Evolutionary conservation across 2,888 invertebrate species (phyloP).

Genomic region (Baronia brevicornis): DNA sequence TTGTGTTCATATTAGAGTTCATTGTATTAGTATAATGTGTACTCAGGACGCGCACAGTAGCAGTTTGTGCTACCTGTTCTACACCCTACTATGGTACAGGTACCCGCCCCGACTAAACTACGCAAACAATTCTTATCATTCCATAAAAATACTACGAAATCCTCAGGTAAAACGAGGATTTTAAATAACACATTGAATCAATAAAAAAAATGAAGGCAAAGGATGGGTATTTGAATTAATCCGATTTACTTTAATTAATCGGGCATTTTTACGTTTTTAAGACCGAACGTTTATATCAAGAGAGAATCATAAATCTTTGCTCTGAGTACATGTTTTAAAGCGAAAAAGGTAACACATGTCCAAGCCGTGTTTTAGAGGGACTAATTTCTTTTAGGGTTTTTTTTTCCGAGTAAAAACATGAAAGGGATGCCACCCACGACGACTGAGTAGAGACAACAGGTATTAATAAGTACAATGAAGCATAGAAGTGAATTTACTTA

Average conservation of each 20-base stretch:
- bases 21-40: conserved; percentile 56
- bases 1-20: conserved; percentile 31
- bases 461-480: no score
- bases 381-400: conserved; percentile 68
- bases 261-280: conserved; percentile 45
- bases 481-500: no score
- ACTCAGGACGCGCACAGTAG: conserved; percentile 65
- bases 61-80: conserved; percentile 69
- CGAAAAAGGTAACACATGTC: conserved; percentile 75
- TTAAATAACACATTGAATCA: conserved; percentile 44
- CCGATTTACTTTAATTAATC: conserved; percentile 40
- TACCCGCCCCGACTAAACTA: conserved; percentile 24
- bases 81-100: conserved; percentile 46
- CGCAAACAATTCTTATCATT: conserved; percentile 59
- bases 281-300: conserved; percentile 58
- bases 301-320: conserved; percentile 64
- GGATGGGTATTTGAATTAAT: conserved; percentile 23
- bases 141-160: conserved; percentile 57
- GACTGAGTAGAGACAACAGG: conserved; percentile 37
- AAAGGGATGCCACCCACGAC: conserved; percentile 66
- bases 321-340: conserved; percentile 58
- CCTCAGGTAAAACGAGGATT: conserved; percentile 39
- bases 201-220: conserved; percentile 23
- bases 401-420: conserved; percentile 43
- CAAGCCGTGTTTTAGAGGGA: conserved; percentile 67